Conservation (phyloP, 35 echinoderm and acorn worm species). For the Lytechinus pictus region DNA sequence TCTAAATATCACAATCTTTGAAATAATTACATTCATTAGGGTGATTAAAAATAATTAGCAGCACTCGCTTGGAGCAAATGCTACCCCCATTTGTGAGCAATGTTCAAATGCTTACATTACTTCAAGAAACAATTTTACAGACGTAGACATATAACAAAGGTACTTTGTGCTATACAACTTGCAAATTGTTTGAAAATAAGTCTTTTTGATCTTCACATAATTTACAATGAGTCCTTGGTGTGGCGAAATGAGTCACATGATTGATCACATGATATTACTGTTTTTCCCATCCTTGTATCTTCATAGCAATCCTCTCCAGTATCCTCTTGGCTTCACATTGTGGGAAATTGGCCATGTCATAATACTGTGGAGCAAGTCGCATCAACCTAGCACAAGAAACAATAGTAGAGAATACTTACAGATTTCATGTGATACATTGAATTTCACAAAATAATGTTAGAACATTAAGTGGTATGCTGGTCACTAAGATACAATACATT, state of each 20-base stretch:
- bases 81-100: neutral
- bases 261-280: constrained; percentile 21
- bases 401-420: neutral
- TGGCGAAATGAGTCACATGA: neutral
- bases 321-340: constrained; percentile 96
- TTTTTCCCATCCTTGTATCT: constrained; percentile 69
- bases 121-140: neutral
- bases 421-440: neutral
- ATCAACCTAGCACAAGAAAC: constrained; percentile 77
- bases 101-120: neutral
- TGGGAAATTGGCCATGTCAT: constrained; percentile 95
- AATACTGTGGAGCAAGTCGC: constrained; percentile 83
- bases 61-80: neutral
- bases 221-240: neutral
- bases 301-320: constrained; percentile 83
- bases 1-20: neutral
- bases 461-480: too few species aligned
- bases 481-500: too few species aligned
- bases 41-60: neutral
- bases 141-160: neutral
- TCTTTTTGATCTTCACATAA: neutral
- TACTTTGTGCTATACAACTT: neutral
- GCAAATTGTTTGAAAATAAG: neutral
- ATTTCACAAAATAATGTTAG: neutral
- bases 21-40: neutral